These are phyloP conservation scores for Zelostemma sp. DNA, from an alignment of 1,140 invertebrate genomes.

Conservation along the genomic window DNA sequence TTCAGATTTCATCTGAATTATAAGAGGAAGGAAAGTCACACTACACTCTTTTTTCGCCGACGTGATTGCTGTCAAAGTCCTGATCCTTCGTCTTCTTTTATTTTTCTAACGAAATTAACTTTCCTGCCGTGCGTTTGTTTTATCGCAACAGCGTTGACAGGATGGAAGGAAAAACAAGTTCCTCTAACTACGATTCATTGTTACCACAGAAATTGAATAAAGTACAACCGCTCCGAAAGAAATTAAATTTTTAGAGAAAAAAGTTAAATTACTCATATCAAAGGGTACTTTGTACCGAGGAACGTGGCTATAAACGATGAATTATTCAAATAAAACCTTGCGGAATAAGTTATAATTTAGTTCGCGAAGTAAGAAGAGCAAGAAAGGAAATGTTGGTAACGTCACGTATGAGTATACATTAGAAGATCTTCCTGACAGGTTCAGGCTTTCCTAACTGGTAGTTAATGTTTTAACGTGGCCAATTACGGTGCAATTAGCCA, in stretches of 20 bases:
- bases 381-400: slow-evolving; percentile 13
- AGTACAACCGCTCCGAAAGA: not conserved
- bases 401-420: slow-evolving; percentile 38
- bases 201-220: not conserved
- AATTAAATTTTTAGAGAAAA: not conserved
- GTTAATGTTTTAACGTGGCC: slow-evolving; percentile 53
- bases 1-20: too few relatives aligned
- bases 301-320: not conserved
- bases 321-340: slow-evolving; percentile 11
- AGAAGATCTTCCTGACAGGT: slow-evolving; percentile 30
- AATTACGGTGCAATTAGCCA: slow-evolving; percentile 58
- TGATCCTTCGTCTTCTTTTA: slow-evolving; percentile 27
- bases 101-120: slow-evolving; percentile 44
- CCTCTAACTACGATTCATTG: not conserved
- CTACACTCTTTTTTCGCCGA: slow-evolving; percentile 26
- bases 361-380: not conserved
- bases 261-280: not conserved
- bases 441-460: slow-evolving; percentile 37
- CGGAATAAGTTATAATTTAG: not conserved
- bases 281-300: not conserved
- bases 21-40: too few relatives aligned
- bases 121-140: slow-evolving; percentile 29
- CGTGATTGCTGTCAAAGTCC: slow-evolving; percentile 36
- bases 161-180: slow-evolving; percentile 21
- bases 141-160: slow-evolving; percentile 15